These are phyloP conservation scores for Acanthaster planci DNA, from an alignment of 35 echinoderm and acorn worm species.

Conservation along the genomic window DNA sequence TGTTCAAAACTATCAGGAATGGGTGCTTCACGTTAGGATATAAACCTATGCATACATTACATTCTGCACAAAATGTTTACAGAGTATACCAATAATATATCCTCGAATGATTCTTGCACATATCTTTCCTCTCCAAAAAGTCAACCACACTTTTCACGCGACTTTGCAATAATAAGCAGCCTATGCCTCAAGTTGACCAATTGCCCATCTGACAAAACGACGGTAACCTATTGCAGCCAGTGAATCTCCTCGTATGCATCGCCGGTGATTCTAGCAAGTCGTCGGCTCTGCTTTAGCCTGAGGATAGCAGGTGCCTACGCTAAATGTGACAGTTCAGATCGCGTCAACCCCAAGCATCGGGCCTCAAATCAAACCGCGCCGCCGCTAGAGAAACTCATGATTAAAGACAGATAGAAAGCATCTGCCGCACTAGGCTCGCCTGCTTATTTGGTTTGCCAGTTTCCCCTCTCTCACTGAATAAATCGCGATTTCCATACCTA, in stretches of 20 bases:
- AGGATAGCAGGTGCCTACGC: neutral
- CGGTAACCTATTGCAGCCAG: neutral
- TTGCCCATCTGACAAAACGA: conserved; percentile 25
- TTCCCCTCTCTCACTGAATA: conserved; percentile 8
- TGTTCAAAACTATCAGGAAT: too few species aligned
- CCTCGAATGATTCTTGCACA: too few species aligned
- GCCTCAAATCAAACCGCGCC: conserved; percentile 21
- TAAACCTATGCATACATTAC: too few species aligned
- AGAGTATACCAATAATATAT: too few species aligned
- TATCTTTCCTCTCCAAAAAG: too few species aligned
- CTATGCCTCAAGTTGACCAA: conserved; percentile 1
- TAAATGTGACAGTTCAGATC: conserved; percentile 31
- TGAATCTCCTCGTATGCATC: neutral
- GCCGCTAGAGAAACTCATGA: neutral
- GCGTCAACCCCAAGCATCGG: conserved; percentile 11
- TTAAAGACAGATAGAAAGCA: conserved; percentile 24
- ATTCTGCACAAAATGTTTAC: too few species aligned
- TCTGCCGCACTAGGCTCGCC: neutral
- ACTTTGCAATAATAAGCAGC: neutral
- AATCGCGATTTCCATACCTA: conserved; percentile 19
- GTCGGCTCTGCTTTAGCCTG: neutral
- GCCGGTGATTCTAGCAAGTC: conserved; percentile 17
- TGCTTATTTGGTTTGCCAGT: conserved; percentile 17
- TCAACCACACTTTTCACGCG: too few species aligned
- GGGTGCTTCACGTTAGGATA: too few species aligned